A percentile compares a stretch with the other conserved stretches of the same genome.
Evolutionary conservation across 2,888 invertebrate species (phyloP).

Genomic region (Notodonta dromedarius): DNA sequence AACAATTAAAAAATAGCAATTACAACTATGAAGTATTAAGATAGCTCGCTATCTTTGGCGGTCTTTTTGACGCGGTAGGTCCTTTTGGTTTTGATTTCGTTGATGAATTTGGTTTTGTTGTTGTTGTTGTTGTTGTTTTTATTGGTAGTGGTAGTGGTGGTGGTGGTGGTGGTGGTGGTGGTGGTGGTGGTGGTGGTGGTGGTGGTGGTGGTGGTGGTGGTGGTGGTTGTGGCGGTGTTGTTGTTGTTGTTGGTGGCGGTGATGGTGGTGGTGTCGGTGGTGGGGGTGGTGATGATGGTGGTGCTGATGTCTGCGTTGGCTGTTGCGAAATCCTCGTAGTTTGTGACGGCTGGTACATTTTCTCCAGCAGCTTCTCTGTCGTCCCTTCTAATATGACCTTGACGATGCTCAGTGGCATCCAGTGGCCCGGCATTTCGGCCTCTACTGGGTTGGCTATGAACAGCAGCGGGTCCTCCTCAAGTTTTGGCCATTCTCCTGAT

Average conservation of each 20-base stretch:
- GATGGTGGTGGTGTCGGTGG: conserved; percentile 10
- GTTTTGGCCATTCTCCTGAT: conserved; percentile 29
- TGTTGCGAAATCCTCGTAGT: conserved; percentile 5
- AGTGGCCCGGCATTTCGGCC: conserved; percentile 64
- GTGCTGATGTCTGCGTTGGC: conserved; percentile 5
- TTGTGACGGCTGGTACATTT: background rate
- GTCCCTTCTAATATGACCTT: conserved; percentile 50
- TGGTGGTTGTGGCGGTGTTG: background rate
- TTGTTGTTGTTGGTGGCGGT: conserved; percentile 9
- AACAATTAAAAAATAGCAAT: no score
- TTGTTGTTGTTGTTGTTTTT: no score
- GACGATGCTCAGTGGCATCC: conserved; percentile 62
- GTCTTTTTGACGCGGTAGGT: no score
- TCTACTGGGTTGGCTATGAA: conserved; percentile 66
- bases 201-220: background rate
- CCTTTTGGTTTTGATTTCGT: no score
- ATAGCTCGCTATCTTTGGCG: no score
- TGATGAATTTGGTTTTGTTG: no score
- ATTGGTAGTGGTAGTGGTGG: background rate
- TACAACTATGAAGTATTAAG: no score
- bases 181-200: background rate
- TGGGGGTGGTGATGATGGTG: conserved; percentile 18
- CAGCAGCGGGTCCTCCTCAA: conserved; percentile 35
- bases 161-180: background rate
- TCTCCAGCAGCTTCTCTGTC: background rate